Percentiles rank a stretch among this genome's conserved stretches.
phyloP scores from a whole-genome alignment of 2,888 invertebrate genomes.

The Adela reaumurella region DNA sequence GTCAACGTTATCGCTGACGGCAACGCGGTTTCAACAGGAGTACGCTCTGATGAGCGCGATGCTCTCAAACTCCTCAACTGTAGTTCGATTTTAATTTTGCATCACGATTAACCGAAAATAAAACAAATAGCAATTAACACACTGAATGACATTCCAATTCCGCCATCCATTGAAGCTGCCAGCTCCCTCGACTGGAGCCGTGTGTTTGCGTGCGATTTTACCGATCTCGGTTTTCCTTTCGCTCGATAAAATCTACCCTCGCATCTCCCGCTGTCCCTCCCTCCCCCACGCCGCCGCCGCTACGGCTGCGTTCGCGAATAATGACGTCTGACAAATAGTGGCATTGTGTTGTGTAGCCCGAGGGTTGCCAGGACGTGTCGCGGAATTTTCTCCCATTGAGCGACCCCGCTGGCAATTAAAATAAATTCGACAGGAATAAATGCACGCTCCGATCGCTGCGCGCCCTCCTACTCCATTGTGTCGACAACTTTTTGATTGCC shows the following conservation, averaged over 20 bases:
- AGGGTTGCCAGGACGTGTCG: background rate
- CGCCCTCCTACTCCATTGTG: background rate
- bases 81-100: background rate
- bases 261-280: slow-evolving; percentile 3
- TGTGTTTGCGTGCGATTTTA: background rate
- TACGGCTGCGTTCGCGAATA: background rate
- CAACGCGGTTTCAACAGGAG: no score
- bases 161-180: background rate
- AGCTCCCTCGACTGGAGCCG: background rate
- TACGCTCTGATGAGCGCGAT: no score
- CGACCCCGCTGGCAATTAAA: slow-evolving; percentile 6
- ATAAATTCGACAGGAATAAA: slow-evolving; percentile 5
- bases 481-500: background rate
- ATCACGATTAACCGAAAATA: background rate
- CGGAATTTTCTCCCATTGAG: slow-evolving; percentile 5
- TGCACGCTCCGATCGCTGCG: background rate
- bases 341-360: slow-evolving; percentile 5
- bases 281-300: background rate
- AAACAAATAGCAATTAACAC: background rate
- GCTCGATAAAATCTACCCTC: background rate
- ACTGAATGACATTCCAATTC: background rate
- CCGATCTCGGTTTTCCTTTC: background rate
- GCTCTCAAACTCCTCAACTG: no score
- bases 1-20: no score
- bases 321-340: slow-evolving; percentile 1